Conservation (phyloP, 2,888 invertebrate genomes). For the Thysanoteuthis rhombus region DNA sequence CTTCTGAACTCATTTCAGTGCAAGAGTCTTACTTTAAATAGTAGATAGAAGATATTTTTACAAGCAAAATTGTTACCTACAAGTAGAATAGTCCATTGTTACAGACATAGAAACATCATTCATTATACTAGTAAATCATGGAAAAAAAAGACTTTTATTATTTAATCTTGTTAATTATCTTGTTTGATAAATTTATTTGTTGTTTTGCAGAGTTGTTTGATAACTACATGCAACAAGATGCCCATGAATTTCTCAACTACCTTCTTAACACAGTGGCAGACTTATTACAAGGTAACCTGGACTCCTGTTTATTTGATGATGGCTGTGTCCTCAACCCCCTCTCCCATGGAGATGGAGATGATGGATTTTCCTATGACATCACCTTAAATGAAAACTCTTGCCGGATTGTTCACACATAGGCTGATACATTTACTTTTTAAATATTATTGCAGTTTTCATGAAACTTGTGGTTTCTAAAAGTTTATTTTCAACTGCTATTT, state of each 20-base stretch:
- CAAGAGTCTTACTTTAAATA: no score
- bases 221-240: slow-evolving; percentile 99
- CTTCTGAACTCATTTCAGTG: no score
- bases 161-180: no score
- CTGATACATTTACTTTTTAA: background rate
- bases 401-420: background rate
- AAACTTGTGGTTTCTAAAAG: no score
- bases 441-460: background rate
- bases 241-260: slow-evolving; percentile 99
- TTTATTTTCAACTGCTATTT: background rate
- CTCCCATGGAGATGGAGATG: no score
- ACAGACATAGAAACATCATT: no score
- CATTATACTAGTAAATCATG: no score
- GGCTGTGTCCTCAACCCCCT: background rate
- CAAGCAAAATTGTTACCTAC: no score
- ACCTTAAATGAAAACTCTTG: background rate
- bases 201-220: slow-evolving; percentile 89
- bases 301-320: background rate
- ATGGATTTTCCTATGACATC: background rate
- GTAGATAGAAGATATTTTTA: no score
- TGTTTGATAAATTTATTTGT: background rate
- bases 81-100: no score
- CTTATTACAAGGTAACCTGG: slow-evolving; percentile 77
- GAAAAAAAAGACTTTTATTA: background rate
- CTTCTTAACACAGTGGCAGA: slow-evolving; percentile 80